phyloP scores from a whole-genome alignment of 2,888 invertebrate genomes.

The Drosophila anomelani region DNA sequence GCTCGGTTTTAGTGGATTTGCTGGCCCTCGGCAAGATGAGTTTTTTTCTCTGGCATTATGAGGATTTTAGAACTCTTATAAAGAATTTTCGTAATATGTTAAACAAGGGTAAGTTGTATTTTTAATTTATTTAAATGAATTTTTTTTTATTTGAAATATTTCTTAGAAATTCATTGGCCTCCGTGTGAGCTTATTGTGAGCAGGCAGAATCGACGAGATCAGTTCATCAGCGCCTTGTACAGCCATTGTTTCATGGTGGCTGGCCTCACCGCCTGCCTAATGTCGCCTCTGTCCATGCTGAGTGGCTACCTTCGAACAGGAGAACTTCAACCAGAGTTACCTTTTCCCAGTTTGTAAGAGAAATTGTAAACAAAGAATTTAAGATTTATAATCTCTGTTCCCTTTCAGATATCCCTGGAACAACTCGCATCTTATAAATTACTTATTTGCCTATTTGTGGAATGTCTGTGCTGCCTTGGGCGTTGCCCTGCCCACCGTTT shows the following conservation, averaged over 20 bases:
- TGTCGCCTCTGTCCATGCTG: slow-evolving; percentile 26
- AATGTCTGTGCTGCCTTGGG: slow-evolving; percentile 37
- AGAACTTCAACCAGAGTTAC: slow-evolving; percentile 6
- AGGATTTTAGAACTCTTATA: slow-evolving; percentile 25
- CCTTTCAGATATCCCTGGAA: slow-evolving; percentile 52
- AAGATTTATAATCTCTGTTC: too few species aligned
- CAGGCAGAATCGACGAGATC: slow-evolving; percentile 28
- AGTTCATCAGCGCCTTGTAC: slow-evolving; percentile 38
- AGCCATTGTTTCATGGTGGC: slow-evolving; percentile 20
- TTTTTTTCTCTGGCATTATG: slow-evolving; percentile 15
- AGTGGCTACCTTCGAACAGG: background rate
- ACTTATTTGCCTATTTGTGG: slow-evolving; percentile 54
- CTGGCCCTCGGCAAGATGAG: slow-evolving; percentile 37
- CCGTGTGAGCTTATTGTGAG: slow-evolving; percentile 14
- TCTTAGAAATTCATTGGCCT: slow-evolving; percentile 21
- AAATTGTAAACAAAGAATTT: background rate
- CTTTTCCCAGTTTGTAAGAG: slow-evolving; percentile 45
- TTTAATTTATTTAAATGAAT: background rate
- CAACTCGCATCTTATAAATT: slow-evolving; percentile 26
- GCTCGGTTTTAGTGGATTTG: slow-evolving; percentile 41
- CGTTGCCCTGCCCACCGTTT: slow-evolving; percentile 40
- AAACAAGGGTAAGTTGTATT: slow-evolving; percentile 1
- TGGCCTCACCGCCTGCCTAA: slow-evolving; percentile 21
- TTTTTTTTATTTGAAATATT: background rate
- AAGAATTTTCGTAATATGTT: background rate